Evolutionary conservation across 2,888 invertebrate genomes (phyloP).

Genomic region (Celastrina argiolus): DNA sequence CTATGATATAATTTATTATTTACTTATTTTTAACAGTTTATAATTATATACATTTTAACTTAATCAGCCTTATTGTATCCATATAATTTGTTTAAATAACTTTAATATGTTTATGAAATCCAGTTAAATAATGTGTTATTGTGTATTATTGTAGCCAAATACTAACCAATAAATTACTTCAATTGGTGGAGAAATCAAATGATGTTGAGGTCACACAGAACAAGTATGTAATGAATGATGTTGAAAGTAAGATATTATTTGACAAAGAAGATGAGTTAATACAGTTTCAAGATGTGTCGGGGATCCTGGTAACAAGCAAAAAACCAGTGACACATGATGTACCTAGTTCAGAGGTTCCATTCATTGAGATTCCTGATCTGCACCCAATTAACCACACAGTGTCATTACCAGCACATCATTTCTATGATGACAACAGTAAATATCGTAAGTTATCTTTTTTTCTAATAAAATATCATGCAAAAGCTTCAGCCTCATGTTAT

Average conservation of each 20-base stretch:
- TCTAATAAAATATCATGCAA: not conserved
- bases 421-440: conserved; percentile 79
- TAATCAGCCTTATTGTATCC: not conserved
- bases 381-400: conserved; percentile 86
- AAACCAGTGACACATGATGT: conserved; percentile 77
- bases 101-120: too few species aligned
- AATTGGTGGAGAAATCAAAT: conserved; percentile 81
- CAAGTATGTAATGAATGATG: conserved; percentile 79
- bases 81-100: not conserved
- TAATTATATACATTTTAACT: not conserved
- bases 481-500: too few species aligned
- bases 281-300: conserved; percentile 81
- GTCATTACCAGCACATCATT: conserved; percentile 79
- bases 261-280: conserved; percentile 79
- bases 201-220: conserved; percentile 74
- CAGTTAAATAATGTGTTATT: conserved; percentile 17
- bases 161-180: conserved; percentile 80
- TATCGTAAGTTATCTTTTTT: conserved; percentile 81
- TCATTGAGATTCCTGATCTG: conserved; percentile 81
- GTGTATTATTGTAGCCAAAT: conserved; percentile 76
- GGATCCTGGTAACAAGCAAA: conserved; percentile 81
- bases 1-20: too few species aligned
- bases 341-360: conserved; percentile 66
- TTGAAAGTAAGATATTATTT: conserved; percentile 75
- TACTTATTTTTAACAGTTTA: too few species aligned